A percentile compares a stretch with the other conserved stretches of the same genome.
Evolutionary conservation across 2,888 invertebrate genomes (phyloP).

Genomic region (Aromia moschata): DNA sequence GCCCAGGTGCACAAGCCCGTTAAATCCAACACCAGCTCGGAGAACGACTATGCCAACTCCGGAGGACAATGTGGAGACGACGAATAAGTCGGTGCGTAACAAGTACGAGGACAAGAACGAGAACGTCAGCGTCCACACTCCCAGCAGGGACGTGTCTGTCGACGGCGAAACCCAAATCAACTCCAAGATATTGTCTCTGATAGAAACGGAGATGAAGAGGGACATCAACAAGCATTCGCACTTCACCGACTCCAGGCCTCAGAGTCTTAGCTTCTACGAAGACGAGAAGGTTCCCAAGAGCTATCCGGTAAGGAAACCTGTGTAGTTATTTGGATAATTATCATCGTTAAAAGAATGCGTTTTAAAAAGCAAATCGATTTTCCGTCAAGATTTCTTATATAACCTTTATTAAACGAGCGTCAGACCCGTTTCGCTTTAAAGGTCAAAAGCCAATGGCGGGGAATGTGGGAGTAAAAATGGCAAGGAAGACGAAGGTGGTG

Average conservation of each 20-base stretch:
- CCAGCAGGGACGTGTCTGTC: slow-evolving; percentile 61
- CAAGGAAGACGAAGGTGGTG: too few relatives aligned
- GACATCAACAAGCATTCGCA: slow-evolving; percentile 61
- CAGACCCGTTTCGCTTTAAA: neutral
- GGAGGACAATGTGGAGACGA: slow-evolving; percentile 44
- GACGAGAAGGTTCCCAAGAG: slow-evolving; percentile 62
- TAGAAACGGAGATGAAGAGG: slow-evolving; percentile 61
- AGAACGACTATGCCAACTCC: slow-evolving; percentile 44
- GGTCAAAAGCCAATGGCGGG: slow-evolving; percentile 3
- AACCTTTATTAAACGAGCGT: neutral
- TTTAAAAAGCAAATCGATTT: too few relatives aligned
- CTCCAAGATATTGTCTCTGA: slow-evolving; percentile 60
- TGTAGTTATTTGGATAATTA: neutral
- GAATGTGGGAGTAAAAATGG: neutral
- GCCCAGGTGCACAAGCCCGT: slow-evolving; percentile 60
- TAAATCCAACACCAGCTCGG: slow-evolving; percentile 55
- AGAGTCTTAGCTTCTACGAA: slow-evolving; percentile 63
- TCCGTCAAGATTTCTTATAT: too few relatives aligned
- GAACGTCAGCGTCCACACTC: slow-evolving; percentile 54
- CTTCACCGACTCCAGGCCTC: slow-evolving; percentile 62
- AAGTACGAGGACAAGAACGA: slow-evolving; percentile 54
- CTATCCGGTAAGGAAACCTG: slow-evolving; percentile 57
- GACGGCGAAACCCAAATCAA: slow-evolving; percentile 70
- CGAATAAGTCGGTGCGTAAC: neutral
- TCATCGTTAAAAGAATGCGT: too few relatives aligned